These are phyloP conservation scores for Oreotrochilus melanogaster DNA, from an alignment of 2,113 vertebrate species.

Conservation along the genomic window DNA sequence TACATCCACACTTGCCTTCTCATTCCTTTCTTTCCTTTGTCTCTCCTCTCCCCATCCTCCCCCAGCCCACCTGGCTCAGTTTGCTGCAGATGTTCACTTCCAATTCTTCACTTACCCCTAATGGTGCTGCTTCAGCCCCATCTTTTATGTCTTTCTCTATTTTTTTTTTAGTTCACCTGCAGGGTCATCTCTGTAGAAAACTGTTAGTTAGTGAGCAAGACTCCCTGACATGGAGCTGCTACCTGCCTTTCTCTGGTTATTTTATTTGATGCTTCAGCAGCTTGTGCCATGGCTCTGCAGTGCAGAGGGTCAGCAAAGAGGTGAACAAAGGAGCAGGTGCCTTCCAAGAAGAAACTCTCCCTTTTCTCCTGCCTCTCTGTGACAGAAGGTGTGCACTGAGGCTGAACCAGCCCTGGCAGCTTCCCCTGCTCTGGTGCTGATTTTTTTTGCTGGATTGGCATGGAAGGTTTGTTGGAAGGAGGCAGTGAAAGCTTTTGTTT, in stretches of 20 bases:
- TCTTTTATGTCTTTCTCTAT: background rate
- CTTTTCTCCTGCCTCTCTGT: background rate
- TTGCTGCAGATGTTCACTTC: background rate
- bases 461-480: background rate
- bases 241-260: background rate
- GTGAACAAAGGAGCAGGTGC: background rate
- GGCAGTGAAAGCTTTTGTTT: background rate
- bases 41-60: background rate
- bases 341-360: background rate
- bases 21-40: background rate
- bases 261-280: background rate
- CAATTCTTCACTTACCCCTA: fast-evolving
- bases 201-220: background rate
- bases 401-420: background rate
- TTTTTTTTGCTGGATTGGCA: background rate
- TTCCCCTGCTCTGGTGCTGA: background rate
- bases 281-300: background rate
- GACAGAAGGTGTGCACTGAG: background rate
- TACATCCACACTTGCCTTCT: background rate
- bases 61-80: background rate
- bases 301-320: background rate
- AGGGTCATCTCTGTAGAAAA: background rate
- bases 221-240: background rate
- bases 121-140: background rate
- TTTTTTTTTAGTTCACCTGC: background rate